Conservation (phyloP, 35 echinoderm and acorn worm genomes). For the Hemicentrotus pulcherrimus region DNA sequence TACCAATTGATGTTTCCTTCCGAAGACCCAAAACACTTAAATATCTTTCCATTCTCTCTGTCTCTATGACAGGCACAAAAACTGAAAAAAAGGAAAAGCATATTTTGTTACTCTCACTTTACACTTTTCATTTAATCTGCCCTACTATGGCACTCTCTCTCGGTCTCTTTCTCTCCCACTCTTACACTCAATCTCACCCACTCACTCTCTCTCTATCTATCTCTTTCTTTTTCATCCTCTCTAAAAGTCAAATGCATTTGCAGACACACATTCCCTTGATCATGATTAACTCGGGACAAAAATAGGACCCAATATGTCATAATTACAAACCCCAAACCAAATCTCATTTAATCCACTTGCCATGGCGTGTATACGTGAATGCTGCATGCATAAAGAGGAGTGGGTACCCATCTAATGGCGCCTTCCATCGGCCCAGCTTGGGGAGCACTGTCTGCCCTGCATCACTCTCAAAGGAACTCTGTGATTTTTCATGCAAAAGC, state of each 20-base stretch:
- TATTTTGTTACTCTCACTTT: too few relatives aligned
- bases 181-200: background rate
- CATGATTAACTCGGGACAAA: background rate
- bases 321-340: background rate
- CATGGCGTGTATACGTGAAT: background rate
- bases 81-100: too few relatives aligned
- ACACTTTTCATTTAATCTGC: too few relatives aligned
- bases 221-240: background rate
- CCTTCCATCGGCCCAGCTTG: background rate
- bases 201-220: background rate
- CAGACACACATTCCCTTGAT: background rate
- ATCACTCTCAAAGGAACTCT: background rate
- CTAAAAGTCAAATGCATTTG: background rate
- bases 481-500: background rate
- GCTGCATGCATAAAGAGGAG: background rate
- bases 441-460: background rate
- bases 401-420: background rate
- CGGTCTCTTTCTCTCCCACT: background rate
- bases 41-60: too few relatives aligned
- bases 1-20: too few relatives aligned
- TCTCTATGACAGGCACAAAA: too few relatives aligned
- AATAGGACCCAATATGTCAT: constrained; percentile 18
- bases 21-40: too few relatives aligned
- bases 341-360: background rate
- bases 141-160: background rate